phyloP scores from a whole-genome alignment of 2,797 vertebrate genomes.

The Amazonetta brasiliensis region DNA sequence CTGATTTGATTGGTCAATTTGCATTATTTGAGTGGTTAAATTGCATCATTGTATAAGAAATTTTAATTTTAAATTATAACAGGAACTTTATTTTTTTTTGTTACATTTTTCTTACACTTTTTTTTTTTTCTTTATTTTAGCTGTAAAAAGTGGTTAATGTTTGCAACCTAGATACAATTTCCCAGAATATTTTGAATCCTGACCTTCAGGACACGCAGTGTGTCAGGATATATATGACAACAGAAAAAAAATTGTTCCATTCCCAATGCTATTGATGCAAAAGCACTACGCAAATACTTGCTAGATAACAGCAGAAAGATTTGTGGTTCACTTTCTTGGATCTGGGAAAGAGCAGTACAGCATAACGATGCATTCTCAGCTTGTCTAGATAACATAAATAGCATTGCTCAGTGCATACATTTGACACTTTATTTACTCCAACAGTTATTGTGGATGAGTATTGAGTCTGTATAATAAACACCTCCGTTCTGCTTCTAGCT shows the following conservation, averaged over 20 bases:
- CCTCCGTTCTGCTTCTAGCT: conserved; percentile 1
- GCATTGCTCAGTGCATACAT: background rate
- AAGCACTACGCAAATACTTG: background rate
- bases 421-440: conserved; percentile 29
- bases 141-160: background rate
- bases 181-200: background rate
- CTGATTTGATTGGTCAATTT: background rate
- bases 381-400: conserved; percentile 52
- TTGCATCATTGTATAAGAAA: background rate
- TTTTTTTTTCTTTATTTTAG: background rate
- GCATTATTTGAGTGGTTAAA: background rate
- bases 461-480: conserved; percentile 8
- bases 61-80: background rate
- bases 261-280: conserved; percentile 15
- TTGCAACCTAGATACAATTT: conserved; percentile 23
- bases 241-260: background rate
- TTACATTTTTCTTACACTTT: background rate
- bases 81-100: background rate
- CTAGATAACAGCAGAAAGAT: conserved; percentile 33
- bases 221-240: background rate
- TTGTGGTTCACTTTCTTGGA: background rate
- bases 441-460: conserved; percentile 27
- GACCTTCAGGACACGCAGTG: conserved; percentile 35
- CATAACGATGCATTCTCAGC: conserved; percentile 37
- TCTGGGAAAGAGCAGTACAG: background rate